Evolutionary conservation across 2,888 invertebrate genomes (phyloP), one percentile per base, ranked within the genome.

Genomic region (Habroteleia sp.): DNA sequence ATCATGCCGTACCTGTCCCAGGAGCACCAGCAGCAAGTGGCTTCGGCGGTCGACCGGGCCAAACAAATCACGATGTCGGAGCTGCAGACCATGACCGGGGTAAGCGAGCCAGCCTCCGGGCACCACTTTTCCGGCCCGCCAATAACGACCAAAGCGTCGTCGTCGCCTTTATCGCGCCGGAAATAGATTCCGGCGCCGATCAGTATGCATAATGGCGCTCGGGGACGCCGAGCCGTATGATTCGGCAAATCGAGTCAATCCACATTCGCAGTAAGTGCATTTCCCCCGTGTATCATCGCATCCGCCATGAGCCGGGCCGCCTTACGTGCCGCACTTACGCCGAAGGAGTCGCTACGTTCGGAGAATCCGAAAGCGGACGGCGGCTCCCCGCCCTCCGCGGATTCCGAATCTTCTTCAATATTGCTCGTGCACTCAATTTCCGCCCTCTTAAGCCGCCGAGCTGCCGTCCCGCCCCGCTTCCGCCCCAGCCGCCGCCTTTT

Each of bases 51-150:
- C 77, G 97, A 98, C 89, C 90, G 97, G 84, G 97, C 97, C 84
- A 97, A 97, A 90, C 96, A 97, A 91, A 60, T 98, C 87, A 96
- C 95, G 84, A 96, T 97, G 96, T 94, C 96, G 76, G 97, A 97
- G 90, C 92, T 97, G 79, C 97, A 97, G 89, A 94, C 96, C 81
- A 96, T 97, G 86, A 96, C 97, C 88, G 96, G 96, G 93, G 97
- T 97, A 91, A 93, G 95, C 91, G 20, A 31, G 8, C 4, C 35
- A 27, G 14, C 33, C 33, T 33, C 1, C 33, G n/a, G 33, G 46
- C 29, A 11, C n/a, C 14, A 27, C 1, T 37, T 27, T 29, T 27
- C 31, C 42, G 8, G 3, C 4, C 27, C 16, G 35, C 2, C 29
- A 17, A 29, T 37, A 48, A 62, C 37, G 37, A 48, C 62, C 17